These are phyloP conservation scores for Callithrix jacchus DNA, from an alignment of 2,113 vertebrate genomes.

Conservation along the genomic window DNA sequence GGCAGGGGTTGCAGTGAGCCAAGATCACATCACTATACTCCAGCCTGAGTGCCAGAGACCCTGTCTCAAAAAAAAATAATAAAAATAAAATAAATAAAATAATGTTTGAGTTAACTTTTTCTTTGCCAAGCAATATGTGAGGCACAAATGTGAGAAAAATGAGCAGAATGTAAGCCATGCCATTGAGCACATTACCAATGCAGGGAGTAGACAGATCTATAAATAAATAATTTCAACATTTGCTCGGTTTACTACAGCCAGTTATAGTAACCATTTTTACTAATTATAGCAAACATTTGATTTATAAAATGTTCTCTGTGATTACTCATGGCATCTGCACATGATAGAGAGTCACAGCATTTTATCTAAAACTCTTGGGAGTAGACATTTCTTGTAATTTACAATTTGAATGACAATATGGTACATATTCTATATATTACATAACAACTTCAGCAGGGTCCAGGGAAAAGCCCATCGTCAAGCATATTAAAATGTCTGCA, in stretches of 20 bases:
- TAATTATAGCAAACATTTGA: conserved; percentile 25
- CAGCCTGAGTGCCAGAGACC: no score
- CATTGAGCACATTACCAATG: not conserved
- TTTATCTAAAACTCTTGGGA: conserved; percentile 10
- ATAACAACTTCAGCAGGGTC: not conserved
- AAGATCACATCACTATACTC: no score
- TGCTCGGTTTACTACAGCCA: not conserved
- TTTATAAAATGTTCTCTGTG: not conserved
- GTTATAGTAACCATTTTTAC: not conserved
- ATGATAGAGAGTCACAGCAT: not conserved
- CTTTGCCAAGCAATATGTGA: not conserved
- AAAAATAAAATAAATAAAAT: not conserved
- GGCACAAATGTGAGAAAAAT: not conserved
- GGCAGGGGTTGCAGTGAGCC: no score
- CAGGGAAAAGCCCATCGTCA: not conserved
- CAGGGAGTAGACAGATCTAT: not conserved
- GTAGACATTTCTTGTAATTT: not conserved
- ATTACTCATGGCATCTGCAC: not conserved
- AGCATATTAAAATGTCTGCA: not conserved
- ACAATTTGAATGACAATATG: not conserved
- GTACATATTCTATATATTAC: not conserved
- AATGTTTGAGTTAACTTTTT: not conserved
- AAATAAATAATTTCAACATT: not conserved
- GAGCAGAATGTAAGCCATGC: not conserved
- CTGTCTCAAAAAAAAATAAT: no score